Evolutionary conservation across 2,113 vertebrate species (phyloP).

Genomic region (Abramis brama): DNA sequence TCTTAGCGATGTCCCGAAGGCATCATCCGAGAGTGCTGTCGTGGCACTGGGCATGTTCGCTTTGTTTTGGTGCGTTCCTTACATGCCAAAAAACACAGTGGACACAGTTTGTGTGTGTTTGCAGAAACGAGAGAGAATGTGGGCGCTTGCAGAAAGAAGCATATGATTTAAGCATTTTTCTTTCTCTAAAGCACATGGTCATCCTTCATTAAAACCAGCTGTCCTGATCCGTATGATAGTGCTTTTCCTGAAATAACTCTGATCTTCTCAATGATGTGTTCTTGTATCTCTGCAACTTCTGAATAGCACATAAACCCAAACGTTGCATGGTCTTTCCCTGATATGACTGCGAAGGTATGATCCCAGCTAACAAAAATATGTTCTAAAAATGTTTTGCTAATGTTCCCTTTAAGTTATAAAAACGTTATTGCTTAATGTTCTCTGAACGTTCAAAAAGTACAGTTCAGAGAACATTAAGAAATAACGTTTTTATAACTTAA

Average conservation of each 20-base stretch:
- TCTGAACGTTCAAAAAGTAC: too few species aligned
- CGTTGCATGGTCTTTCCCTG: neutral
- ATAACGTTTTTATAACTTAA: too few species aligned
- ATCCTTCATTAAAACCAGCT: slow-evolving; percentile 4
- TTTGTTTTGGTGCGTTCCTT: neutral
- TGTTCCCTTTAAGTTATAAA: too few species aligned
- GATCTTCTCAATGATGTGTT: neutral
- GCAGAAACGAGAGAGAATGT: neutral
- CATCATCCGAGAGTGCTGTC: neutral
- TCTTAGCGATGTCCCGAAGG: neutral
- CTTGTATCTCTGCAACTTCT: neutral
- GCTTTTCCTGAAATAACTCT: neutral
- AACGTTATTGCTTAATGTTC: too few species aligned
- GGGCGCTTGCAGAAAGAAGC: neutral
- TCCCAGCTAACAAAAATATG: too few species aligned
- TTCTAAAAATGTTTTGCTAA: too few species aligned
- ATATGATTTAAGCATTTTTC: slow-evolving; percentile 39
- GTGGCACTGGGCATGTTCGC: neutral
- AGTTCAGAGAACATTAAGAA: too few species aligned
- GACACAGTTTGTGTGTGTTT: neutral
- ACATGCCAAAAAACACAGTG: slow-evolving; percentile 10
- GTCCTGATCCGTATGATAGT: neutral
- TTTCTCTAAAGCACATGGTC: neutral
- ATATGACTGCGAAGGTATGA: neutral
- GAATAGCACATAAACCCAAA: too few species aligned